Evolutionary conservation across 37 sponge, comb jelly and placozoan genomes (phyloP), one percentile per base, ranked within the genome.

Genomic region (Geodia barretti): DNA sequence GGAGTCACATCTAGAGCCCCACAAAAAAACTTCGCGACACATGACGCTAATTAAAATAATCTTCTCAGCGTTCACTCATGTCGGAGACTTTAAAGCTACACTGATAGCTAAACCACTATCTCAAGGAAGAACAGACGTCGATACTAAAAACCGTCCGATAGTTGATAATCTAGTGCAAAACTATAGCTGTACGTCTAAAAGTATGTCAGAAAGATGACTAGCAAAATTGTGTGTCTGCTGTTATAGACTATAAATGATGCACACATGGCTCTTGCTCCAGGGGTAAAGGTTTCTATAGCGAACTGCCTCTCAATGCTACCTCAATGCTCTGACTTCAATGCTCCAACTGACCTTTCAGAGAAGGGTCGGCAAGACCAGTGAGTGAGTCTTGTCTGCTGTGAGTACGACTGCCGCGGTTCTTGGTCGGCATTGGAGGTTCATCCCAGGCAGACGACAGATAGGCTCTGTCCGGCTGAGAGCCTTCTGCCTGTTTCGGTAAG

Each of bases 391-490:
- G 40, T 17, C 42, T 47, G 39, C 47, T 60, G 54, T 66, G 40
- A 30, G 1, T 68, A 3, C 29, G 25, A 62, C 1, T 35, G 30
- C 8, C 11, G 17, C 43, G 64, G 43, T 9, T 61, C 23, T 47
- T 42, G 36, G 14, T 4, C 26, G 30, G 43, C 47, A 24, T 42
- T 38, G 58, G 62, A 36, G 74, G 71, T 2, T 61, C 58, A 68
- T 84, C 85, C 85, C 85, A 84, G 0, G 78, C 71, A 30, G 78
- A 71, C 9, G 85, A 84, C 4, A 77, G 58, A 60, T 71, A 33
- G 11, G 71, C 60, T 38, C 38, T 77, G 31, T 84, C 85, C 21
- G 68, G 4, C 65, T 34, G 37, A 1, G 3, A 17, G 60, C 17
- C 36, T 59, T 62, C 64, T 62, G 64, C 17, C 19, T 31, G 36